Evolutionary conservation across 2,888 invertebrate genomes (phyloP), one percentile per base, ranked within the genome.

Genomic region (Yponomeuta malinellus): DNA sequence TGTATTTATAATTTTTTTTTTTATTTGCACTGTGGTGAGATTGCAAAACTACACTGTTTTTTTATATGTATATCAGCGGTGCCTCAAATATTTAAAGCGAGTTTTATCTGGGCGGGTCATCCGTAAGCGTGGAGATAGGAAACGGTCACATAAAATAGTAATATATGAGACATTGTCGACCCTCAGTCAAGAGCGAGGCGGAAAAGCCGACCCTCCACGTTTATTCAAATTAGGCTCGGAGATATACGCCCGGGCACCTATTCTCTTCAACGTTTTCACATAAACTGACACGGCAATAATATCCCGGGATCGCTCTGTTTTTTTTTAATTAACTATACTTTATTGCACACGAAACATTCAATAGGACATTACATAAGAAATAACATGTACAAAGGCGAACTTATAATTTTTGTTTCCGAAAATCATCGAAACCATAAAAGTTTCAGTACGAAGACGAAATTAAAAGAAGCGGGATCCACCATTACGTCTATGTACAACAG

Each of bases 141-240:
- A 78, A 78, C 78, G 82, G 82, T 80, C 79, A 78, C 79, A 83
- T 83, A 84, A 82, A 82, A 78, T 78, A 82, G 81, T 82, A 82
- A 84, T 84, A 85, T 85, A 86, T 83, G 83, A 82, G 81, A 82
- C 81, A 82, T 78, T 80, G 79, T 78, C 79, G 81, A 82, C 83
- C 85, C 81, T 80, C 80, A 82, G 79, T 83, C 80, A 81, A 81
- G 80, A 77, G 78, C 76, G 78, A 77, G 77, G 52, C 74, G 71
- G 72, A 65, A 71, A 69, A 67, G 37, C 76, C 75, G 78, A 80
- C 81, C 82, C 81, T 78, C 74, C 77, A 76, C 75, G 76, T 80
- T 84, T 85, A 85, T 86, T 86, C 85, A 86, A 85, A 85, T 86
- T 85, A 85, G 78, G 80, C 78, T 74, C 75, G 76, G 77, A 23